These are phyloP conservation scores for Burhinus oedicnemus DNA, from an alignment of 2,113 vertebrate species.

Conservation along the genomic window DNA sequence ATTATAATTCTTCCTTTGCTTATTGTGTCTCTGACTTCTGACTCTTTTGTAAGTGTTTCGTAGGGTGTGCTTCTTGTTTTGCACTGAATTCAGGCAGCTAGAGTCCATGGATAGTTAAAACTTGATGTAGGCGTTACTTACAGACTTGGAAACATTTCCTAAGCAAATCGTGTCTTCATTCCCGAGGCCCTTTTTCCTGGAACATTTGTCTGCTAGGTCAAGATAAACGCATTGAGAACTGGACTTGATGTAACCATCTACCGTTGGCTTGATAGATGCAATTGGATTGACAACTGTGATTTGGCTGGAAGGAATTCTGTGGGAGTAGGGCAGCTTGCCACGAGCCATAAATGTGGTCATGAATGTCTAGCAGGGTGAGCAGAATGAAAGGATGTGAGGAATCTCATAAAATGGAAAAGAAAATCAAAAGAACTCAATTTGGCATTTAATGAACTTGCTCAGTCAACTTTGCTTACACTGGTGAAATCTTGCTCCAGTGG, in stretches of 20 bases:
- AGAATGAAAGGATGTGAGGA: not conserved
- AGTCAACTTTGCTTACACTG: not conserved
- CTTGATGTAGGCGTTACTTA: not conserved
- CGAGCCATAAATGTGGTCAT: not conserved
- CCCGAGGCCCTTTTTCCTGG: not conserved
- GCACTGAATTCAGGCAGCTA: not conserved
- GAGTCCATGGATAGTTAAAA: not conserved
- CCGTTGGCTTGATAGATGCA: not conserved
- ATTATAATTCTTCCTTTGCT: not conserved
- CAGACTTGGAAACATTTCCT: not conserved
- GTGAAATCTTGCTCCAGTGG: not conserved
- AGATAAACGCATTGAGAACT: not conserved
- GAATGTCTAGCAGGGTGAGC: not conserved
- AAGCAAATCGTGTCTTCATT: not conserved
- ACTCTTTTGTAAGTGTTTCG: not conserved
- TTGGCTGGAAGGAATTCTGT: constrained; percentile 20
- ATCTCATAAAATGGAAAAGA: not conserved
- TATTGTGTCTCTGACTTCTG: not conserved
- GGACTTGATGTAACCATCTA: not conserved
- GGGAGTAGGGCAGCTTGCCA: constrained; percentile 13
- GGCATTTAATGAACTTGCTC: not conserved
- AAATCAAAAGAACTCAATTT: not conserved
- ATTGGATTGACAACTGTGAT: not conserved
- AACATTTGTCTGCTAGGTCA: not conserved
- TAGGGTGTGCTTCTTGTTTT: not conserved